Conservation (phyloP, 2,797 vertebrate genomes). For the Falco columbarius region DNA sequence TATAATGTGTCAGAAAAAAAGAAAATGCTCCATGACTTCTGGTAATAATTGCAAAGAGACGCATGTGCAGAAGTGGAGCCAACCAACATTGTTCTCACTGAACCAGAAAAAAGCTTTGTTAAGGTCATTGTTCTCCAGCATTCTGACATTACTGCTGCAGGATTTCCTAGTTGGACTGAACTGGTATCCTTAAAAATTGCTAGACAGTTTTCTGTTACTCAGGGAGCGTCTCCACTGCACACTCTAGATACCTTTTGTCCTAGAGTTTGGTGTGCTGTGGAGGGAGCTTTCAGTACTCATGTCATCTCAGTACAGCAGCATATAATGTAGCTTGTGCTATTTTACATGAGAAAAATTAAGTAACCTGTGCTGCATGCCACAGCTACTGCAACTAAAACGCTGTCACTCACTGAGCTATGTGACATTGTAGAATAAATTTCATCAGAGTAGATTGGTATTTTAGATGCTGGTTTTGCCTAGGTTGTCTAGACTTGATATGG, state of each 20-base stretch:
- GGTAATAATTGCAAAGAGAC: background rate
- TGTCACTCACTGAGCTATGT: background rate
- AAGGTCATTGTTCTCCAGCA: background rate
- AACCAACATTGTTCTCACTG: background rate
- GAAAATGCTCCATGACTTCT: background rate
- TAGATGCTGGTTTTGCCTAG: background rate
- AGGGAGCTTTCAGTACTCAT: background rate
- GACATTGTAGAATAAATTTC: background rate
- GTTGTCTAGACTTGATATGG: background rate
- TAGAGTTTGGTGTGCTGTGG: background rate
- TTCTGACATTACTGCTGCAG: background rate
- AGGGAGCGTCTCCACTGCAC: fast-evolving
- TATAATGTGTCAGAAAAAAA: background rate
- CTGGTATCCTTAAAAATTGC: background rate
- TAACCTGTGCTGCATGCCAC: background rate
- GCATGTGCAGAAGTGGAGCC: too few relatives aligned
- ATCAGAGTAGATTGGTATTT: background rate
- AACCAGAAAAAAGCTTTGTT: background rate
- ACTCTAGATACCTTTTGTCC: background rate
- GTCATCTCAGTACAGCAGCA: background rate
- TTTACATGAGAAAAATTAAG: background rate
- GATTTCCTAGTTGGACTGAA: background rate
- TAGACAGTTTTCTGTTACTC: background rate
- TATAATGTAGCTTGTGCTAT: background rate
- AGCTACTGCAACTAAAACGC: background rate